phyloP scores from a whole-genome alignment of 2,113 vertebrate species.

The Ptyas mucosa region DNA sequence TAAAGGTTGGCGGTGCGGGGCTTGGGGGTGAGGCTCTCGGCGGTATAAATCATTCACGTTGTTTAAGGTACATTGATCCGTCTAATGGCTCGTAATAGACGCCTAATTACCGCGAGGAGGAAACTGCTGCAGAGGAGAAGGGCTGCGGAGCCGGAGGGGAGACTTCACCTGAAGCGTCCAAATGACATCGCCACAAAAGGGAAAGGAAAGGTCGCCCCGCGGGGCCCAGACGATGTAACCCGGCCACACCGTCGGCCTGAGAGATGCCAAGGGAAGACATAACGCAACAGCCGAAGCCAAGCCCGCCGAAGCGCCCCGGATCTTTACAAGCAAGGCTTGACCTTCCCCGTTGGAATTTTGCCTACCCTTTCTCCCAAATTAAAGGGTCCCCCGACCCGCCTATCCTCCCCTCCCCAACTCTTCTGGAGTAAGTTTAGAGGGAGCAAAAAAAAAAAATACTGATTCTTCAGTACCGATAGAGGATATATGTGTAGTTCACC shows the following conservation, averaged over 20 bases:
- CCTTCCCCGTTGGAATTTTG: neutral
- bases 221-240: neutral
- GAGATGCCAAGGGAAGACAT: neutral
- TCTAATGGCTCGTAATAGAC: slow-evolving; percentile 98
- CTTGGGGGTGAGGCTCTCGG: slow-evolving; percentile 55
- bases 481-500: neutral
- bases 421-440: neutral
- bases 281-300: neutral
- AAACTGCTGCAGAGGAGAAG: slow-evolving; percentile 54
- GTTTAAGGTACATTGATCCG: slow-evolving; percentile 99
- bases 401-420: neutral
- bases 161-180: slow-evolving; percentile 61
- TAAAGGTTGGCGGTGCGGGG: slow-evolving; percentile 57
- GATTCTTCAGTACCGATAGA: neutral
- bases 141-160: slow-evolving; percentile 60
- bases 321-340: neutral
- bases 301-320: neutral
- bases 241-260: neutral
- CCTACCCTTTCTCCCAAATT: neutral
- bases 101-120: slow-evolving; percentile 91
- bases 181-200: slow-evolving; percentile 40
- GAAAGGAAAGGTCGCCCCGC: neutral
- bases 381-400: neutral
- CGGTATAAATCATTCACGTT: slow-evolving; percentile 94
- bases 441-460: neutral